phyloP scores from a whole-genome alignment of 1,140 invertebrate species.

The Aporrectodea caliginosa region DNA sequence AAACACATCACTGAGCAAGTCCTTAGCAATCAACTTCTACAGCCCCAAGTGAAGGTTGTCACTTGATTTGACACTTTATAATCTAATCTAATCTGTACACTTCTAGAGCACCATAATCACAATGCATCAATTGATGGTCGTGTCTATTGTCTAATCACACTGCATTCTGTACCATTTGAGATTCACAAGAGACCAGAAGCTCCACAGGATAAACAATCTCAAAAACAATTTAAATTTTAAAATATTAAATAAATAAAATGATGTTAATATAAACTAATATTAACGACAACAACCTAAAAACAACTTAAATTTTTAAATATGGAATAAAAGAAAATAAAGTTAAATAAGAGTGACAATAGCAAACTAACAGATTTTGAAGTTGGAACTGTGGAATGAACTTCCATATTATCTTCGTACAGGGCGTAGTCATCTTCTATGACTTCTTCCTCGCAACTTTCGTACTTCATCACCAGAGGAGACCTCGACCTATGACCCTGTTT shows the following conservation, averaged over 20 bases:
- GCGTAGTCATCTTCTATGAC: neutral
- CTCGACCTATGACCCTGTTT: neutral
- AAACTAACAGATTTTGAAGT: neutral
- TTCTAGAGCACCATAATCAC: too few relatives aligned
- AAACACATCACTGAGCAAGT: too few relatives aligned
- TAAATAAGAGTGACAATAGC: too few relatives aligned
- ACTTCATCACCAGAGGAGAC: neutral
- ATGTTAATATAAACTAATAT: neutral
- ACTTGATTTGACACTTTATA: too few relatives aligned
- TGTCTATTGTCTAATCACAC: too few relatives aligned
- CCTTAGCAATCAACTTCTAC: too few relatives aligned
- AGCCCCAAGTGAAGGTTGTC: too few relatives aligned
- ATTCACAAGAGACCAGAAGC: too few relatives aligned
- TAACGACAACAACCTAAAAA: neutral
- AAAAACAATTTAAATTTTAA: neutral
- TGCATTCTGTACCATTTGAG: too few relatives aligned
- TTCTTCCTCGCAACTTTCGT: neutral
- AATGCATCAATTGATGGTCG: too few relatives aligned
- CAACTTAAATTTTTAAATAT: neutral
- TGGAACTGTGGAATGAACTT: neutral
- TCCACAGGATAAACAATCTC: too few relatives aligned
- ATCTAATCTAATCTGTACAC: too few relatives aligned
- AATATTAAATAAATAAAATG: neutral
- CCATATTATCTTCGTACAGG: neutral
- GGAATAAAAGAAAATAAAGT: neutral